Evolutionary conservation across 2,113 vertebrate species (phyloP), one percentile per base, ranked within the genome.

Genomic region (Formicarius rufipectus): DNA sequence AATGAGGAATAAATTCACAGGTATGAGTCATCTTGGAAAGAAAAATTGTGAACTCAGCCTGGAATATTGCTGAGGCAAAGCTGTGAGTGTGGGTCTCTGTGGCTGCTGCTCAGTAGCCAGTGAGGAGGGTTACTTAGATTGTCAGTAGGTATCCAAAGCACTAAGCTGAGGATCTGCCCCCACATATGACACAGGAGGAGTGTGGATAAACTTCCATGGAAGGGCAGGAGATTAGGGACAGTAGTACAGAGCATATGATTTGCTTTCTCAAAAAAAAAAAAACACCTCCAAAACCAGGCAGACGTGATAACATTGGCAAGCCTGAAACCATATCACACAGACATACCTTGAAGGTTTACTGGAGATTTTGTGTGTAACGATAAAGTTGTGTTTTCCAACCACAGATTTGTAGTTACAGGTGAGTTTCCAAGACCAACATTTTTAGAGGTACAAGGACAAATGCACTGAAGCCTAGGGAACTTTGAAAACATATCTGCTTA

Each of bases 401-500:
- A 13, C 42, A 7, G 91, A n/a, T 88, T 78, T 86, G 53, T 69
- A 66, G 39, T 94, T 79, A 83, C 73, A 82, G 89, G 49, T 72
- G 73, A 74, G 45, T 80, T 95, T 87, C 87, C 78, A 95, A 87
- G 73, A 96, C 8, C 31, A 82, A 88, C 87, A 89, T 76, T 94
- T 91, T 85, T 81, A 66, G 49, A 96, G 58, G 71, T 83, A 72
- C 60, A 76, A 90, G 84, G 56, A 83, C 91, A 84, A 95, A 85
- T 37, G 62, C 69, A 28, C 35, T 40, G 78, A 90, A 91, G 67
- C 86, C 59, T 91, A 14, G 7, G 42, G 60, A 90, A 22, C 21
- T 94, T 89, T 87, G 49, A 95, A 96, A 96, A 74, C 58, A 87
- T 90, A n/a, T 79, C 42, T 74, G 42, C 87, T 89, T 95, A 96